Conservation (phyloP, 2,888 invertebrate genomes). For the Campoplex capitator region DNA sequence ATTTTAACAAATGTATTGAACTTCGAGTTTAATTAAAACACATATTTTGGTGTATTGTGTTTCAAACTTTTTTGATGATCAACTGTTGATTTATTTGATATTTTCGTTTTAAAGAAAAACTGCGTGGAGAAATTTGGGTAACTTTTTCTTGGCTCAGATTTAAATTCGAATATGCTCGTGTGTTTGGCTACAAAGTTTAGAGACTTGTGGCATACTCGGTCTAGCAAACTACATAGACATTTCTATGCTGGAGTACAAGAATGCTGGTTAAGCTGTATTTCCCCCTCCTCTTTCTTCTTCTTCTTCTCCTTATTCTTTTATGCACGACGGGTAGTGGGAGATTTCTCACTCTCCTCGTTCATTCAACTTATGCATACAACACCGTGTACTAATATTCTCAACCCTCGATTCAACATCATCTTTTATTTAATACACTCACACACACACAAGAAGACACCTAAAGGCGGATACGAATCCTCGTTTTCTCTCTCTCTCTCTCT, state of each 20-base stretch:
- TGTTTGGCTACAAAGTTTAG: background rate
- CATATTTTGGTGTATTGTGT: background rate
- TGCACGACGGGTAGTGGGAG: constrained; percentile 55
- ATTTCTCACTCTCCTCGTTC: constrained; percentile 62
- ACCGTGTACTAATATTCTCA: constrained; percentile 44
- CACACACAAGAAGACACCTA: background rate
- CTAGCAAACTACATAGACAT: constrained; percentile 53
- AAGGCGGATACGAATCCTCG: constrained; percentile 36
- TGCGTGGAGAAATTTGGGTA: background rate
- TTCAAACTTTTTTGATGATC: background rate
- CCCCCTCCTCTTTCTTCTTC: constrained; percentile 27
- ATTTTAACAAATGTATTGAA: background rate
- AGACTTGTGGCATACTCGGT: constrained; percentile 29
- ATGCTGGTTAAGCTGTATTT: constrained; percentile 58
- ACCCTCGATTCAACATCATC: constrained; percentile 47
- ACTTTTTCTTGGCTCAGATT: background rate
- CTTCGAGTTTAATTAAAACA: background rate
- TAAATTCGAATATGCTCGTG: background rate
- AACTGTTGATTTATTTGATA: background rate
- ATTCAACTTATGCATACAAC: constrained; percentile 64
- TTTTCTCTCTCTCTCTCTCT: constrained; percentile 4
- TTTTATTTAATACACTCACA: constrained; percentile 53
- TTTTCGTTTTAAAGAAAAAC: background rate
- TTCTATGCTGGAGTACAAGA: constrained; percentile 58
- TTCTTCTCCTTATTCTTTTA: constrained; percentile 20